Evolutionary conservation across 2,888 invertebrate genomes (phyloP).

Genomic region (Glaucopsyche alexis): DNA sequence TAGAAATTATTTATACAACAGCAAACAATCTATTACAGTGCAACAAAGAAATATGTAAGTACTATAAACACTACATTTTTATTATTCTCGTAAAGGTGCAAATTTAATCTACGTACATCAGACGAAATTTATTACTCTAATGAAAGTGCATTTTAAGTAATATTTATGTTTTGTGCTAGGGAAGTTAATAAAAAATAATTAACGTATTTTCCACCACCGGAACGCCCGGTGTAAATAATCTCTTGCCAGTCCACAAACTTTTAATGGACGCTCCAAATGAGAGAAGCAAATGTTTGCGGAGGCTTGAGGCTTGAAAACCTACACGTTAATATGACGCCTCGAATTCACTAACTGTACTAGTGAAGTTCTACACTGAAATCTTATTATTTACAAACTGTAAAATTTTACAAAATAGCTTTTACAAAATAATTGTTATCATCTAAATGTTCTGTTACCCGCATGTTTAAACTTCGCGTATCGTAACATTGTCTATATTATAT

Average conservation of each 20-base stretch:
- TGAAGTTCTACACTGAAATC: not conserved
- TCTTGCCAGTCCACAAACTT: constrained; percentile 27
- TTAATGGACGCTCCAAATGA: constrained; percentile 28
- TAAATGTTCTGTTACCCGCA: not conserved
- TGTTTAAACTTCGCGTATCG: not conserved
- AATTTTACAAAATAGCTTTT: too few species aligned
- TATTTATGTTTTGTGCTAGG: constrained; percentile 1
- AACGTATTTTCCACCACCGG: constrained; percentile 18
- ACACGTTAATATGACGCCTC: constrained; percentile 20
- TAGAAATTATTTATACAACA: not conserved
- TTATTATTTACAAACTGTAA: not conserved
- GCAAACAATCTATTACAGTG: not conserved
- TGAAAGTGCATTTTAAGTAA: constrained; percentile 7
- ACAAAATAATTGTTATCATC: not conserved
- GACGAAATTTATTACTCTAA: constrained; percentile 3
- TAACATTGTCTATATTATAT: not conserved
- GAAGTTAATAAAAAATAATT: constrained; percentile 25
- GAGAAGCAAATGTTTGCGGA: constrained; percentile 21
- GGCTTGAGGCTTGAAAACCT: constrained; percentile 16
- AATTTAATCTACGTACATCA: not conserved
- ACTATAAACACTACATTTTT: too few species aligned
- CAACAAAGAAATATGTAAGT: too few species aligned
- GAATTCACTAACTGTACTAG: not conserved
- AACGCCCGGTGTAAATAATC: constrained; percentile 24
- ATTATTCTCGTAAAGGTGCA: too few species aligned